Percentiles rank a stretch among this genome's conserved stretches.
Conservation (phyloP, 2,888 invertebrate species). For the Lepidonotus clava region DNA sequence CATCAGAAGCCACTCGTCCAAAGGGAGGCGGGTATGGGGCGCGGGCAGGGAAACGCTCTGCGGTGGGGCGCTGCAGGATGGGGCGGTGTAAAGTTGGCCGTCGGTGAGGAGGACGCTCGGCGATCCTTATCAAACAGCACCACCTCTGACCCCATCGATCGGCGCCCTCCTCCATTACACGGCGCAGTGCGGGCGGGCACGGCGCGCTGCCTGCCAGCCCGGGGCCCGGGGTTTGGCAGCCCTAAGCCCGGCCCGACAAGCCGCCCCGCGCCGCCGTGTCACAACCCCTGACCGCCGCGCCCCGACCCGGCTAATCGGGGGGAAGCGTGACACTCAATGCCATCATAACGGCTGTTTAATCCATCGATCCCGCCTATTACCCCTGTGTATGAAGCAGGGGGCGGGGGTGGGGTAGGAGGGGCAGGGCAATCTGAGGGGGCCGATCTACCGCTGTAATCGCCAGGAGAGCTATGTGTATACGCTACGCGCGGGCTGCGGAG, state of each 20-base stretch:
- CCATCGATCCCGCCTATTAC: conserved; percentile 21
- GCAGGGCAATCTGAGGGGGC: no score
- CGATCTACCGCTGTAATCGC: no score
- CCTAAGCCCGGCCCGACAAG: conserved; percentile 18
- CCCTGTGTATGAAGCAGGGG: neutral
- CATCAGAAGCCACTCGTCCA: neutral
- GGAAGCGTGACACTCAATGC: conserved; percentile 34
- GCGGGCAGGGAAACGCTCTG: neutral
- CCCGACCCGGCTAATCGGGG: conserved; percentile 1
- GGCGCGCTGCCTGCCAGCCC: conserved; percentile 7
- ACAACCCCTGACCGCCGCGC: conserved; percentile 43
- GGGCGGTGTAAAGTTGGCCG: no score
- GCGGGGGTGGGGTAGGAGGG: neutral
- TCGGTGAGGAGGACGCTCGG: no score
- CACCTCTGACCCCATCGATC: conserved; percentile 31
- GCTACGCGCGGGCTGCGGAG: no score
- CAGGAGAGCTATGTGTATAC: no score
- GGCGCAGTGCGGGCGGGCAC: neutral
- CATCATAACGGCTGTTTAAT: conserved; percentile 40
- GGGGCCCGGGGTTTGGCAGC: neutral
- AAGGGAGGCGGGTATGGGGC: neutral
- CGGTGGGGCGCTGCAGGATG: neutral
- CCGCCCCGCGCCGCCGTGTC: conserved; percentile 4
- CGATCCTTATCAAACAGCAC: neutral
- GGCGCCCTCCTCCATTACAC: neutral